Base-by-base conservation (phyloP, 2,113 vertebrate genomes). In the Silurus asotus region DNA sequence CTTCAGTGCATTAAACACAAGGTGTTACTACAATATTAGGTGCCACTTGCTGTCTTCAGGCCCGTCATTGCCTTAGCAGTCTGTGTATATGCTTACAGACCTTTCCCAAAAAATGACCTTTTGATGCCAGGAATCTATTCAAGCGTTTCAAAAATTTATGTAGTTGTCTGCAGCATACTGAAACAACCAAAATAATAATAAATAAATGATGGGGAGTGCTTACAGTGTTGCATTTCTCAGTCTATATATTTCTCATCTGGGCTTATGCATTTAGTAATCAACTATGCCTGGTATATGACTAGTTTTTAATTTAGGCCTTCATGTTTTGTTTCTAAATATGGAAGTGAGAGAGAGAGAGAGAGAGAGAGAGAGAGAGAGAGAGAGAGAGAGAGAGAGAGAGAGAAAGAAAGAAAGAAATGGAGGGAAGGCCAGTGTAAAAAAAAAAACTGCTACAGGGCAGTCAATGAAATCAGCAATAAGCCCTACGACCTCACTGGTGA, bases 401-500 rank as follows among this genome's bases (percentile, higher is more conserved):
- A 75, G 55, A 83, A 84, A 69, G 67, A 80, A 25, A 64, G 20
- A 77, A 81, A 10, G 62, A 78, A 85, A 75, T 19, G 64, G 49
- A 83, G 86, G 64, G 67, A 65, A 82, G 4, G 59, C 74, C 56
- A 76, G 49, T 49, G 81, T 62, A 87, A 83, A 77, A 74, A n/a
- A n/a, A 67, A 81, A 69, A 85, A 79, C 15, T 89, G 89, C 87
- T 87, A 48, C 28, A 77, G 89, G 86, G 48, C 59, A 85, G 88
- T 91, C 86, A 89, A 84, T 86, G 84, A 83, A 80, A 93, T 91
- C 89, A 93, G 86, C 85, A 87, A 89, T 89, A 59, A 85, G 76
- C 86, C 84, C 84, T 86, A 85, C 81, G 80, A 91, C 85, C 56
- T 49, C 84, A 87, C 48, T 84, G 88, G 59, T 85, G 87, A 92